phyloP scores from a whole-genome alignment of 2,797 vertebrate genomes.

The Sebastes vulpes region DNA sequence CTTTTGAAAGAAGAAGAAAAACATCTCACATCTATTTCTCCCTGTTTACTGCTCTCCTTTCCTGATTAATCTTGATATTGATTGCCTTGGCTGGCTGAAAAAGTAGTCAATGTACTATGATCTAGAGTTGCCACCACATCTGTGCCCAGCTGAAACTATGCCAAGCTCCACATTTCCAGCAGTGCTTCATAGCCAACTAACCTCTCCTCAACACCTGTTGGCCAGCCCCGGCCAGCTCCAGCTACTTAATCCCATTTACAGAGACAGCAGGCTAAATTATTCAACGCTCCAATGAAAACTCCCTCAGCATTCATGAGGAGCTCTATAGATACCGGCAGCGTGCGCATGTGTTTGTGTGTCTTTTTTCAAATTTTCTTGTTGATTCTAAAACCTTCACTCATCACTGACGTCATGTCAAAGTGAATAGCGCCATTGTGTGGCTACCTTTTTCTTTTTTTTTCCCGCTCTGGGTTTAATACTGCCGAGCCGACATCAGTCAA shows the following conservation, averaged over 20 bases:
- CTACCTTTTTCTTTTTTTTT: background rate
- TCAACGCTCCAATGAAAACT: constrained; percentile 59
- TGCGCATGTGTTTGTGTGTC: background rate
- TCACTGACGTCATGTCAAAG: constrained; percentile 26
- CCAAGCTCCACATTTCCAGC: background rate
- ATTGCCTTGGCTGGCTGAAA: background rate
- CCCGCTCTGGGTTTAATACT: constrained; percentile 12
- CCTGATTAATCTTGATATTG: background rate
- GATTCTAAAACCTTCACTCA: constrained; percentile 32
- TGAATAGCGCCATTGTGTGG: constrained; percentile 19
- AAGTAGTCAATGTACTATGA: background rate
- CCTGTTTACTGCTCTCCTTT: background rate
- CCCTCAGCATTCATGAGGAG: constrained; percentile 49
- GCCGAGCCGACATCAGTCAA: constrained; percentile 27
- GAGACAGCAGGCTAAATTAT: constrained; percentile 64
- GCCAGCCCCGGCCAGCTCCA: constrained; percentile 23
- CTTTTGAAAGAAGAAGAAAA: background rate
- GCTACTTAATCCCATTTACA: constrained; percentile 63
- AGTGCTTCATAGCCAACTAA: constrained; percentile 9
- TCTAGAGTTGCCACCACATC: constrained; percentile 2
- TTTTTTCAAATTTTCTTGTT: constrained; percentile 7
- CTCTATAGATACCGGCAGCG: constrained; percentile 27
- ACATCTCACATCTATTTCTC: background rate
- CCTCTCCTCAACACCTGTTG: constrained; percentile 65
- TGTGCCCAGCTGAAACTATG: constrained; percentile 14